Percentiles rank a stretch among this genome's conserved stretches.
phyloP scores from a whole-genome alignment of 2,888 invertebrate genomes.

The Dolichopus griseipennis region DNA sequence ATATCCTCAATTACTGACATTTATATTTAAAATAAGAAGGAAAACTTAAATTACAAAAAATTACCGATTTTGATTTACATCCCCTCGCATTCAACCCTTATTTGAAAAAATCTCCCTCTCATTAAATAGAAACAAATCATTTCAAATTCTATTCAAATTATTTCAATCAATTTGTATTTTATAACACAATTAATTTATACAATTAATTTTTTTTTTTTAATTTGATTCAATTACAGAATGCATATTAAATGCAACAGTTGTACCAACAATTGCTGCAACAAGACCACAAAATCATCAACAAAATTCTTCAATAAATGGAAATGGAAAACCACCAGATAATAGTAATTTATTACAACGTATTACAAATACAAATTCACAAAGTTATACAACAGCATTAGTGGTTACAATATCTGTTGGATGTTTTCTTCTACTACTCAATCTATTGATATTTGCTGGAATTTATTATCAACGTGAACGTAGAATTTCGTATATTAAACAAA shows the following conservation, averaged over 20 bases:
- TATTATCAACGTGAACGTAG: constrained; percentile 69
- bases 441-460: constrained; percentile 80
- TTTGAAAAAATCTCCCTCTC: no score
- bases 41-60: no score
- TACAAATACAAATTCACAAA: constrained; percentile 71
- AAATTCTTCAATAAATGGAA: constrained; percentile 18
- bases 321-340: constrained; percentile 43
- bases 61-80: no score
- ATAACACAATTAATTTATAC: no score
- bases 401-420: constrained; percentile 82
- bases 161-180: no score
- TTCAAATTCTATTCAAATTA: not conserved
- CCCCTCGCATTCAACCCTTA: no score
- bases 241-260: constrained; percentile 54
- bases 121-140: not conserved
- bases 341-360: constrained; percentile 65
- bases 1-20: no score
- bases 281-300: constrained; percentile 26
- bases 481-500: constrained; percentile 59
- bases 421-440: constrained; percentile 69
- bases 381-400: constrained; percentile 79
- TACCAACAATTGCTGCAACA: constrained; percentile 36
- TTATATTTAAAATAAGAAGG: no score
- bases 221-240: constrained; percentile 47
- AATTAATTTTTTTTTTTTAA: not conserved